phyloP scores from a whole-genome alignment of 30 jellyfish, hydroid and myxozoan genomes.

The Catostylus mosaicus region DNA sequence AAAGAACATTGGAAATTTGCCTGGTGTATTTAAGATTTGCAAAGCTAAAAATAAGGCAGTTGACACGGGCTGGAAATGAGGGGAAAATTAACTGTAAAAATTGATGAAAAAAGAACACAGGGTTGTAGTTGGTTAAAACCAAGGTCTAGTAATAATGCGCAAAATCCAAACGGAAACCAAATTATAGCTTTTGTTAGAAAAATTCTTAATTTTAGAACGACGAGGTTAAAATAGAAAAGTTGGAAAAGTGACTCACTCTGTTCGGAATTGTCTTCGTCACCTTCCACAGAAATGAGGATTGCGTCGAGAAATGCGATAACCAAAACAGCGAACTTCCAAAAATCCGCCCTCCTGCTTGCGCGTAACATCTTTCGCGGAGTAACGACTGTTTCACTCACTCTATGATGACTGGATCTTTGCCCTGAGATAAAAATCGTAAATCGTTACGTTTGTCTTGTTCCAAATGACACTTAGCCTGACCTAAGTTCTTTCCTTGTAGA shows the following conservation, averaged over 20 bases:
- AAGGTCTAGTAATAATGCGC: not conserved
- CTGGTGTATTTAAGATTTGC: not conserved
- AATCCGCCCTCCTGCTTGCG: not conserved
- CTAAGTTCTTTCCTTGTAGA: not conserved
- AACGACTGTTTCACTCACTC: not conserved
- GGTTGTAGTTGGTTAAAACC: no score
- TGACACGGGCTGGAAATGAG: not conserved
- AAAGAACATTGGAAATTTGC: not conserved
- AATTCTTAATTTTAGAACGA: not conserved
- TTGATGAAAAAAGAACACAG: no score
- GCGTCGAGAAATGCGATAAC: constrained; percentile 5
- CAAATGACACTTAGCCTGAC: constrained; percentile 10
- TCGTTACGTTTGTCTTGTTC: no score
- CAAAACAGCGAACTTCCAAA: constrained; percentile 12
- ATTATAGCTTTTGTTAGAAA: not conserved
- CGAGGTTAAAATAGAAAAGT: not conserved
- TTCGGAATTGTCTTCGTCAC: not conserved
- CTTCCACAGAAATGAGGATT: not conserved
- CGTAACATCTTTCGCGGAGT: not conserved
- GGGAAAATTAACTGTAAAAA: not conserved
- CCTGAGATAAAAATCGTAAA: no score
- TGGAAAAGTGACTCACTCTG: not conserved
- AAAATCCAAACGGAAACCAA: not conserved
- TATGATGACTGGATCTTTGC: no score
- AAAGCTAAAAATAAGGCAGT: not conserved